phyloP scores from a whole-genome alignment of 2,888 invertebrate genomes.

The Chamaedrilus cognettii region DNA sequence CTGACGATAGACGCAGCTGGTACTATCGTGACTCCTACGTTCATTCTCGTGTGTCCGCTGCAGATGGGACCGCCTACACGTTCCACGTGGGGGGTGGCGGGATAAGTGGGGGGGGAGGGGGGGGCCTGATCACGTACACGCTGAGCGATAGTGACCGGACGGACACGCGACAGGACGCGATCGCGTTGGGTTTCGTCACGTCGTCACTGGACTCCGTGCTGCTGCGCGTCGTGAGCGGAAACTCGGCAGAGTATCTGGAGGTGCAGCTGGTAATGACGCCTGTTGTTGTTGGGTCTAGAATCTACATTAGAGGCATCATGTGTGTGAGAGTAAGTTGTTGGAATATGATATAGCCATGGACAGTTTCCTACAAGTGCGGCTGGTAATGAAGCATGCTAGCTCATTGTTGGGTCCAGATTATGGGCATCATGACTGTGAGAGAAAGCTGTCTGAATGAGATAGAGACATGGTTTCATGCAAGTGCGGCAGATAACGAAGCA shows the following conservation, averaged over 20 bases:
- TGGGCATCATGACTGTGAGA: no score
- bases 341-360: not conserved
- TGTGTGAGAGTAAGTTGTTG: not conserved
- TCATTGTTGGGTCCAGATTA: no score
- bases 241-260: constrained; percentile 93
- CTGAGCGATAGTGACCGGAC: constrained; percentile 81
- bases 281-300: no score
- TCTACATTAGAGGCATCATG: no score
- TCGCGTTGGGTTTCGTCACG: constrained; percentile 91
- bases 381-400: not conserved
- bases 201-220: constrained; percentile 79
- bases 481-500: not conserved
- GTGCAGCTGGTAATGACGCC: constrained; percentile 76
- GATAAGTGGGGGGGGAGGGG: not conserved
- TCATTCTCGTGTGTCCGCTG: no score
- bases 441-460: not conserved
- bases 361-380: not conserved
- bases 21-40: no score
- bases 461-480: not conserved
- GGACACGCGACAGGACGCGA: constrained; percentile 84
- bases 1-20: no score
- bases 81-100: no score
- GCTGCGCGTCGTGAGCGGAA: constrained; percentile 83
- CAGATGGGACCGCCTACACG: no score
- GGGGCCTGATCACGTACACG: constrained; percentile 76